A percentile compares a stretch with the other conserved stretches of the same genome.
Conservation (phyloP, 2,888 invertebrate species). For the Lordiphosa andalusiaca region DNA sequence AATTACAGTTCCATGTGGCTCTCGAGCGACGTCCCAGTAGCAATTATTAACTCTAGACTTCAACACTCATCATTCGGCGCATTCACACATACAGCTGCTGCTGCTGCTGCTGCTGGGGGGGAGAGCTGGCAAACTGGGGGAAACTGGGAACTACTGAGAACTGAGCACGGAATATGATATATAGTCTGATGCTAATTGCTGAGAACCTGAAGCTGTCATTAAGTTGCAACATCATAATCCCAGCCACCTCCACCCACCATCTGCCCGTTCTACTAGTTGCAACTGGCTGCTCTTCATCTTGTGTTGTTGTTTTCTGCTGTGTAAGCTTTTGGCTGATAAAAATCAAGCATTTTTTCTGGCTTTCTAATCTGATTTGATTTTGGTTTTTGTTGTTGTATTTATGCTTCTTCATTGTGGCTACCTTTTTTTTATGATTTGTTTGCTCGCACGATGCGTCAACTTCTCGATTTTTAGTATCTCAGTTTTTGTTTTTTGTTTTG, state of each 20-base stretch:
- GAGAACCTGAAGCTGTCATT: slow-evolving; percentile 68
- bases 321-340: slow-evolving; percentile 54
- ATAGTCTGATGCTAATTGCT: slow-evolving; percentile 45
- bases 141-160: neutral
- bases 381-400: slow-evolving; percentile 28
- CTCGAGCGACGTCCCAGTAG: slow-evolving; percentile 47
- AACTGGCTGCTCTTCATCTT: neutral
- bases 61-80: slow-evolving; percentile 60
- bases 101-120: too few relatives aligned
- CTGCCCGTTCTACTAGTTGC: slow-evolving; percentile 4
- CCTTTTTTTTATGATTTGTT: slow-evolving; percentile 43
- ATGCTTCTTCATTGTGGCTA: slow-evolving; percentile 32
- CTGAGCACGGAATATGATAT: slow-evolving; percentile 46
- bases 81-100: slow-evolving; percentile 33
- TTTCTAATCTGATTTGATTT: slow-evolving; percentile 64
- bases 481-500: slow-evolving; percentile 37
- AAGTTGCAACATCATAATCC: slow-evolving; percentile 71
- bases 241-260: slow-evolving; percentile 24
- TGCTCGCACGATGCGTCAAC: slow-evolving; percentile 50
- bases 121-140: too few relatives aligned
- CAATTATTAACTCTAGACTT: slow-evolving; percentile 65
- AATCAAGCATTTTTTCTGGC: slow-evolving; percentile 4
- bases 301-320: slow-evolving; percentile 40
- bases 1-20: slow-evolving; percentile 59
- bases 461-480: slow-evolving; percentile 27